Percentiles rank a stretch among this genome's conserved stretches.
phyloP scores from a whole-genome alignment of 2,888 invertebrate species.

The Drosophila rubida region DNA sequence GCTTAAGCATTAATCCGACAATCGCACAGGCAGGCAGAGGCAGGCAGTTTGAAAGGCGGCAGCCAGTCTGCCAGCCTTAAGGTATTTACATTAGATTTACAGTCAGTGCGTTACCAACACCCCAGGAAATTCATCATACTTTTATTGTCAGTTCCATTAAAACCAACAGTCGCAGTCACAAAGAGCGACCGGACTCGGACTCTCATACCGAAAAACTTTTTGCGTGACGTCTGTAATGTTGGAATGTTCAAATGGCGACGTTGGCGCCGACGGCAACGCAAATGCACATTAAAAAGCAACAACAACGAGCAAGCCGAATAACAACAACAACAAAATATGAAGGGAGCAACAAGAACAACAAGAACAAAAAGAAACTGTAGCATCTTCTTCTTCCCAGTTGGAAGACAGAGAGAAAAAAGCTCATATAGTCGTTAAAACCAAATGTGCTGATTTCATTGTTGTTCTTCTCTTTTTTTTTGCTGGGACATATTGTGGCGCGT shows the following conservation, averaged over 20 bases:
- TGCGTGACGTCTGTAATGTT: constrained; percentile 65
- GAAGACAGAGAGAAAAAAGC: constrained; percentile 19
- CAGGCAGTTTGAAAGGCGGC: constrained; percentile 4
- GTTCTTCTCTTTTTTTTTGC: constrained; percentile 30
- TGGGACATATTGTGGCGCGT: constrained; percentile 54
- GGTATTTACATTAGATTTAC: constrained; percentile 14
- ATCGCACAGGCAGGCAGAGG: not conserved
- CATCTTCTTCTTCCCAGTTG: constrained; percentile 64
- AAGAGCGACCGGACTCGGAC: constrained; percentile 20
- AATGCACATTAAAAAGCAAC: constrained; percentile 76
- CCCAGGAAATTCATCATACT: constrained; percentile 43
- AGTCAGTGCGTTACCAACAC: constrained; percentile 29
- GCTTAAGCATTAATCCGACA: not conserved
- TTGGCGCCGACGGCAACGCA: constrained; percentile 55
- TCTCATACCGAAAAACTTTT: constrained; percentile 30
- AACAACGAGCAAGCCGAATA: constrained; percentile 36
- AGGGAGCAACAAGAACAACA: not conserved
- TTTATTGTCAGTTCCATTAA: constrained; percentile 44
- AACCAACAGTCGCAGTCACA: constrained; percentile 39
- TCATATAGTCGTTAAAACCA: constrained; percentile 77
- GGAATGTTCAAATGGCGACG: constrained; percentile 61
- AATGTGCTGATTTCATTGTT: constrained; percentile 76
- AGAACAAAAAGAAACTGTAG: constrained; percentile 36
- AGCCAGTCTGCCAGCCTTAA: constrained; percentile 1
- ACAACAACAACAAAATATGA: constrained; percentile 26